These are phyloP conservation scores for Sebastes hopkinsi DNA, from an alignment of 2,797 vertebrate genomes.

Conservation along the genomic window DNA sequence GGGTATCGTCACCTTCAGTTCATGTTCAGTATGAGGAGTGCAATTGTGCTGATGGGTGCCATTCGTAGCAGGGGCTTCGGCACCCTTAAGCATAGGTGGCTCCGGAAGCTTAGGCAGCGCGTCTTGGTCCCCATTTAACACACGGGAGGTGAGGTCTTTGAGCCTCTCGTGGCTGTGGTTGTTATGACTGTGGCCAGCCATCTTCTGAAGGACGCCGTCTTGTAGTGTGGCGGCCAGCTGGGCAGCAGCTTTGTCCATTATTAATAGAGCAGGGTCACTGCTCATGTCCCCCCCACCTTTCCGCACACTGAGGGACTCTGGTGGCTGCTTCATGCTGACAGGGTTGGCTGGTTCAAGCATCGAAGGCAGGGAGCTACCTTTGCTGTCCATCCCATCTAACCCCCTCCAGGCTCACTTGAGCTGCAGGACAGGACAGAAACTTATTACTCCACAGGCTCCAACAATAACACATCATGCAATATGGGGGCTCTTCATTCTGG, in stretches of 20 bases:
- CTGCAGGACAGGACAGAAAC: constrained; percentile 68
- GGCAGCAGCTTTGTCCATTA: constrained; percentile 88
- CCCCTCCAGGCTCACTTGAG: constrained; percentile 75
- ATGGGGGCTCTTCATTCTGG: neutral
- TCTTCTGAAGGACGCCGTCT: constrained; percentile 91
- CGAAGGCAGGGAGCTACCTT: constrained; percentile 87
- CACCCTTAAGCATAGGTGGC: constrained; percentile 85
- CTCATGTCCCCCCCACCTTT: constrained; percentile 87
- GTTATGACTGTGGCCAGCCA: constrained; percentile 86
- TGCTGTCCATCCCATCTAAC: constrained; percentile 86
- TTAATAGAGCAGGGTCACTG: constrained; percentile 88
- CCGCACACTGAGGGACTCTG: constrained; percentile 87
- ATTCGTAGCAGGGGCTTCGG: constrained; percentile 81
- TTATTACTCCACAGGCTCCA: constrained; percentile 20
- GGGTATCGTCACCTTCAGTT: constrained; percentile 92
- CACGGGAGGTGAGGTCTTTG: constrained; percentile 92
- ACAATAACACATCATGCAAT: neutral
- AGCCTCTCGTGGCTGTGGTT: constrained; percentile 89
- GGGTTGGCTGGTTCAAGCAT: constrained; percentile 88
- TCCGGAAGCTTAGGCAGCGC: constrained; percentile 84
- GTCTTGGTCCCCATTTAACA: constrained; percentile 94
- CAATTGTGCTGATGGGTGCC: constrained; percentile 83
- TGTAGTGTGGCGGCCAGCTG: constrained; percentile 91
- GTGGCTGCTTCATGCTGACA: constrained; percentile 93
- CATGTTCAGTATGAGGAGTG: constrained; percentile 81